Evolutionary conservation across 2,113 vertebrate species (phyloP), one percentile per base, ranked within the genome.

Genomic region (Platichthys stellatus): DNA sequence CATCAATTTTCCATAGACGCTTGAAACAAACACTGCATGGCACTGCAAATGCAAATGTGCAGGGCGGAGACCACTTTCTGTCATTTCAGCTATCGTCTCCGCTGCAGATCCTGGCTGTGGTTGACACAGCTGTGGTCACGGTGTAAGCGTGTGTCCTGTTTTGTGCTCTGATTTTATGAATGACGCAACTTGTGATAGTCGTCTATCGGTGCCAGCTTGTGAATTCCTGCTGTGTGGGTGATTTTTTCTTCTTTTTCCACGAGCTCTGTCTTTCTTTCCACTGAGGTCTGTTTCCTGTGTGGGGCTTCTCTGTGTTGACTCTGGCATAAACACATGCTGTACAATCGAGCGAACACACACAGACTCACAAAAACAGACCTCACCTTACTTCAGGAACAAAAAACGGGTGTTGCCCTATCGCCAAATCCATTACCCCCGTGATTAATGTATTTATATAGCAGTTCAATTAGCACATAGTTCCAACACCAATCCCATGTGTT

Each of bases 101-200:
- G 21, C 18, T 43, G 45, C 14, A 63, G 67, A 35, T 24, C n/a
- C 31, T 59, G 18, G 62, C 68, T 40, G 64, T 47, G 71, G 83
- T 90, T 92, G 89, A 89, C 83, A 86, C 92, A 91, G 88, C 88
- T 90, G 89, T n/a, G 87, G 73, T 82, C 63, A 0, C 57, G 28
- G 35, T 54, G 63, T 57, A n/a, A 69, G 57, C 61, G 78, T 47
- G 79, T 13, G 79, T 92, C 87, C 87, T 85, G 88, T 87, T 88
- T 79, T 86, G 77, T 87, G 81, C 90, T 88, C 69, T 70, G 80
- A 63, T 69, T 63, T 74, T 78, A 63, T 81, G 81, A 87, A 82
- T 88, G 89, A 68, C 43, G n/a, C 71, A 51, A 84, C 26, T 38
- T 77, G 84, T 81, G 86, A 82, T 76, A 54, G 74, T 45, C 5